These are phyloP conservation scores for Vireo griseus DNA, from an alignment of 2,797 vertebrate genomes.

Conservation along the genomic window DNA sequence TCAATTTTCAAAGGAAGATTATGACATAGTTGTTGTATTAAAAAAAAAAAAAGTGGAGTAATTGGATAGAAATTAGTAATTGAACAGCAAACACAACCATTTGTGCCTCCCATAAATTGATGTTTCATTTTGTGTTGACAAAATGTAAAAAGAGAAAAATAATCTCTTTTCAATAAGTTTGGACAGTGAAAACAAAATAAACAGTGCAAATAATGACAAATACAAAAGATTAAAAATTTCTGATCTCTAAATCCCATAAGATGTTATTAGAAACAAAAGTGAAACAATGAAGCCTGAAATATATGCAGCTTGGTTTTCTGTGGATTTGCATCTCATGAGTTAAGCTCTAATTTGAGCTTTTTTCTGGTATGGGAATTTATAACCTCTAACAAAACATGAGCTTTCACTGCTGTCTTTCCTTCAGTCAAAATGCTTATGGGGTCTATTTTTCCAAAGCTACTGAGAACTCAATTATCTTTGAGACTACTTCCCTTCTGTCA, in stretches of 20 bases:
- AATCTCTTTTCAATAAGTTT: not conserved
- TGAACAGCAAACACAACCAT: not conserved
- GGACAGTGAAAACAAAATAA: not conserved
- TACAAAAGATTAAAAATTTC: not conserved
- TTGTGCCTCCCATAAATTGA: not conserved
- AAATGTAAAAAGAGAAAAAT: not conserved
- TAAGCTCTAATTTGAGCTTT: constrained; percentile 11
- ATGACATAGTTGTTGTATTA: not conserved
- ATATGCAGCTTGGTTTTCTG: not conserved
- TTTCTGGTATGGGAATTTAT: not conserved
- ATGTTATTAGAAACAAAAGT: constrained; percentile 27
- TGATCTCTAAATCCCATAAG: not conserved
- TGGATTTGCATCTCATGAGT: constrained; percentile 8
- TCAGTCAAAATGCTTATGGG: not conserved
- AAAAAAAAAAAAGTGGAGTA: not conserved
- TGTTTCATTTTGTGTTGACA: not conserved
- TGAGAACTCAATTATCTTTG: not conserved
- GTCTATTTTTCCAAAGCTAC: not conserved
- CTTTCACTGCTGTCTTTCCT: not conserved
- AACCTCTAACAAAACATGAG: not conserved
- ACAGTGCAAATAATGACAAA: not conserved
- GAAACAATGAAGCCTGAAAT: constrained; percentile 25
- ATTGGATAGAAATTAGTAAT: not conserved
- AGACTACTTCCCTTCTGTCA: not conserved
- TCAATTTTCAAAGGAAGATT: not conserved